Percentiles rank a stretch among this genome's conserved stretches.
Evolutionary conservation across 2,113 vertebrate genomes (phyloP).

Genomic region (Brachyistius frenatus): DNA sequence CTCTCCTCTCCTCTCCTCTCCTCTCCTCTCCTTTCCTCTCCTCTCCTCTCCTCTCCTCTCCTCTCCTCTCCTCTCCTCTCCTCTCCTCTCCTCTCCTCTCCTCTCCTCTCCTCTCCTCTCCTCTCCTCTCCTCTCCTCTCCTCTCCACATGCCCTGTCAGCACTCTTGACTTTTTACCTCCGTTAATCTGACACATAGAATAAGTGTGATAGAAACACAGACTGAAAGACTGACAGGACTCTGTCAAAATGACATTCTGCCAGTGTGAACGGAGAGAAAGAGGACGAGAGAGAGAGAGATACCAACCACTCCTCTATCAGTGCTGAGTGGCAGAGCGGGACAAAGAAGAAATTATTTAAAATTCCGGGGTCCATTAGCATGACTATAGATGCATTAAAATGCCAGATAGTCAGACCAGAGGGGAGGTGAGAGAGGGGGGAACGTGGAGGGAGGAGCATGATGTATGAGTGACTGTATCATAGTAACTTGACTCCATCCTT

Average conservation of each 20-base stretch:
- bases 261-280: slow-evolving; percentile 32
- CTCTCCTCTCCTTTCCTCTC: slow-evolving; percentile 13
- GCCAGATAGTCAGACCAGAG: slow-evolving; percentile 54
- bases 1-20: neutral
- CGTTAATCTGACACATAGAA: slow-evolving; percentile 72
- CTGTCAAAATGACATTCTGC: slow-evolving; percentile 73
- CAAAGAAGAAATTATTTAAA: slow-evolving; percentile 77
- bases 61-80: slow-evolving; percentile 8
- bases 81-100: slow-evolving; percentile 8
- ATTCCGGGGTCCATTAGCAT: slow-evolving; percentile 78
- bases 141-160: slow-evolving; percentile 64
- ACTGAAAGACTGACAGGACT: slow-evolving; percentile 60
- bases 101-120: neutral
- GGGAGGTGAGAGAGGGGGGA: slow-evolving; percentile 27
- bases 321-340: slow-evolving; percentile 75
- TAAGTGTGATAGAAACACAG: slow-evolving; percentile 60
- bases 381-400: slow-evolving; percentile 80
- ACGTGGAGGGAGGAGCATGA: slow-evolving; percentile 33
- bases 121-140: slow-evolving; percentile 13
- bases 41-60: slow-evolving; percentile 42
- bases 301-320: slow-evolving; percentile 74
- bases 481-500: slow-evolving; percentile 25
- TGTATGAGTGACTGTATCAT: slow-evolving; percentile 30
- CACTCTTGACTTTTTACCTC: slow-evolving; percentile 55
- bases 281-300: slow-evolving; percentile 60